These are phyloP conservation scores for Ptilorrhoa leucosticta DNA, from an alignment of 2,113 vertebrate genomes.

Conservation along the genomic window DNA sequence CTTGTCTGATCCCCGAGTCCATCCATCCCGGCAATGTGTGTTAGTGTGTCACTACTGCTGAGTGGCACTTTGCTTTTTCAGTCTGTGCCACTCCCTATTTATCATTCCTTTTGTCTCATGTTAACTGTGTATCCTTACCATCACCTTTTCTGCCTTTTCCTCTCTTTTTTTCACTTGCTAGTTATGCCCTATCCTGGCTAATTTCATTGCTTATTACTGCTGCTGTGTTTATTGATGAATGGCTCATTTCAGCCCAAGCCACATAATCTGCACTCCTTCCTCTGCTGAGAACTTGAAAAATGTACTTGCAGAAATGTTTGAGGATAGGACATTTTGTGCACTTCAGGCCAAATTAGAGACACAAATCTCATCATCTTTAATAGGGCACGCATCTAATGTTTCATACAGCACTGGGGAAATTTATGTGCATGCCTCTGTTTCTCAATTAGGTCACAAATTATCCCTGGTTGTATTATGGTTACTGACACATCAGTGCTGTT, in stretches of 20 bases:
- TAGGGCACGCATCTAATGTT: not conserved
- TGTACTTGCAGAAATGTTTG: not conserved
- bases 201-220: not conserved
- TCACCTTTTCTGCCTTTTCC: not conserved
- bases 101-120: not conserved
- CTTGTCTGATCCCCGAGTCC: not conserved
- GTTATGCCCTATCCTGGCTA: not conserved
- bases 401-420: not conserved
- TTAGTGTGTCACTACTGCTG: not conserved
- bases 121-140: not conserved
- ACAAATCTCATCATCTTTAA: not conserved
- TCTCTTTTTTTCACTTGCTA: not conserved
- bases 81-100: not conserved
- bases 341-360: not conserved
- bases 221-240: not conserved
- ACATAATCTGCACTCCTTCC: not conserved
- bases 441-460: constrained; percentile 9
- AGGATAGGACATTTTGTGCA: not conserved
- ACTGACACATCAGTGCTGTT: not conserved
- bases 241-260: not conserved
- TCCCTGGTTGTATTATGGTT: not conserved
- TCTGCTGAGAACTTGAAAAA: not conserved
- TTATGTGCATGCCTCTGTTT: not conserved
- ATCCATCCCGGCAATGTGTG: not conserved
- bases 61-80: not conserved